A percentile compares a stretch with the other conserved stretches of the same genome.
Conservation (phyloP, 2,797 vertebrate species). For the Pangasius krempfi region DNA sequence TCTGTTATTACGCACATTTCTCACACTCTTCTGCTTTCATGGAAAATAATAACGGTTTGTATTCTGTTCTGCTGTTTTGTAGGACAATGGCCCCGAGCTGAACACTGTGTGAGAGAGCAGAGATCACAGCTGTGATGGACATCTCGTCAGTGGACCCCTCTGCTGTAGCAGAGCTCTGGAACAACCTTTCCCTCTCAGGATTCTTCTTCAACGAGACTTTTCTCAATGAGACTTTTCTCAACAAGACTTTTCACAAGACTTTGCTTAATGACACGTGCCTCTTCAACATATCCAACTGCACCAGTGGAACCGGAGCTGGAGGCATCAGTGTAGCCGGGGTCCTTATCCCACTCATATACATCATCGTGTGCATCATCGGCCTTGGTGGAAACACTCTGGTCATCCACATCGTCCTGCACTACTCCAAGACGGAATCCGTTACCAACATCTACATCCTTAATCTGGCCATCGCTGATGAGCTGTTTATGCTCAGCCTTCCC, state of each 20-base stretch:
- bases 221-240: slow-evolving; percentile 68
- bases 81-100: slow-evolving; percentile 71
- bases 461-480: slow-evolving; percentile 90
- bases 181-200: slow-evolving; percentile 68
- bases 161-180: slow-evolving; percentile 62
- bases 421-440: slow-evolving; percentile 94
- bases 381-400: slow-evolving; percentile 91
- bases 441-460: slow-evolving; percentile 99
- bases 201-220: slow-evolving; percentile 68
- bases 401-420: slow-evolving; percentile 92
- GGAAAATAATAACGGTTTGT: not conserved
- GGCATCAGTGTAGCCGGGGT: slow-evolving; percentile 67
- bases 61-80: slow-evolving; percentile 47
- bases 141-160: slow-evolving; percentile 45
- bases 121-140: slow-evolving; percentile 53
- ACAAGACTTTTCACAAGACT: slow-evolving; percentile 67
- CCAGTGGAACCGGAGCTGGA: slow-evolving; percentile 2
- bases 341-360: slow-evolving; percentile 83
- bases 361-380: slow-evolving; percentile 87
- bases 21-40: not conserved
- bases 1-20: slow-evolving; percentile 37
- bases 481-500: slow-evolving; percentile 93
- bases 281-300: slow-evolving; percentile 65
- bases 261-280: slow-evolving; percentile 53
- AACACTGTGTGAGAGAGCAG: slow-evolving; percentile 46